Evolutionary conservation across 2,888 invertebrate species (phyloP), one percentile per base, ranked within the genome.

Genomic region (Dusona sp.): DNA sequence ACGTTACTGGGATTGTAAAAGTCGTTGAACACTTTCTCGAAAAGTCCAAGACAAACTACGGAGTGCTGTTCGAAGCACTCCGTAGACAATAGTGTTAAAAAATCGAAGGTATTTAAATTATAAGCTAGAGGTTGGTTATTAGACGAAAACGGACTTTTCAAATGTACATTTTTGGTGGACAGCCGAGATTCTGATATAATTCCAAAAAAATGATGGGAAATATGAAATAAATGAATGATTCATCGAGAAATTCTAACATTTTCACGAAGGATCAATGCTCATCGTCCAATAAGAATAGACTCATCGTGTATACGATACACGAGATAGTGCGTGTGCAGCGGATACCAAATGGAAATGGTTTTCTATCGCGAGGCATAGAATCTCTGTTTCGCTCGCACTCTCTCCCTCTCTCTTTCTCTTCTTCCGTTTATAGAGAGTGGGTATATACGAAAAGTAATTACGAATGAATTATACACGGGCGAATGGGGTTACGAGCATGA

Each of bases 381-480:
- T 61, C 61, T 61, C 61, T 61, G 29, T 61, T 61, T 16, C 25
- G 25, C 65, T 70, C 1, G 13, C 57, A 38, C 36, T 51, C n/a
- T 33, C 61, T 22, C 57, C 36, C 54, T 38, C 36, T 74, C 73
- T 57, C 57, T 74, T n/a, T 48, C 16, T 64, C 74, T 67, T 38
- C 75, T 78, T 81, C 68, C 86, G 81, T 74, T 86, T 86, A 86
- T 81, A 86, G 78, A 84, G 70, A 83, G 73, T 86, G 84, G 78
- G 79, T 86, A 80, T 78, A 80, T 81, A 84, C 86, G 86, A 88
- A 92, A 93, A 90, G 91, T 93, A 92, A 93, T 93, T 93, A 93
- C 91, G 90, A 90, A 90, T 92, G 91, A 91, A 92, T 92, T 91
- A 92, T 90, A 88, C 88, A 88, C 89, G 88, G 88, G 88, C 89